These are phyloP conservation scores for Monarcha castaneiventris DNA, from an alignment of 2,113 vertebrate species.

Conservation along the genomic window DNA sequence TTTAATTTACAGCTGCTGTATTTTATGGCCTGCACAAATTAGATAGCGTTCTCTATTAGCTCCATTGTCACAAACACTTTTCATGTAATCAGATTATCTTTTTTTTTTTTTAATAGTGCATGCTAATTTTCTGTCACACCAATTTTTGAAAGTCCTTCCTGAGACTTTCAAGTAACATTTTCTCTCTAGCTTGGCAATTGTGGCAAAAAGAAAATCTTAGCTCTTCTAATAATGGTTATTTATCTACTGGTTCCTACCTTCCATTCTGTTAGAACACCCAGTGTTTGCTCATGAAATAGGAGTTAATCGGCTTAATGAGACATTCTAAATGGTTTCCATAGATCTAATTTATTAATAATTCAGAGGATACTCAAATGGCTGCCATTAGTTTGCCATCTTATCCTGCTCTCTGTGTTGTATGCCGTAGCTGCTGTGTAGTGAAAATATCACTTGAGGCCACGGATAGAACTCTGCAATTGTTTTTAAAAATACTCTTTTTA, in stretches of 20 bases:
- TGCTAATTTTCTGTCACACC: neutral
- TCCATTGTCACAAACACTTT: neutral
- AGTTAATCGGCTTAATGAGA: constrained; percentile 11
- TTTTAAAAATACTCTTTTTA: neutral
- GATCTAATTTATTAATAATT: constrained; percentile 39
- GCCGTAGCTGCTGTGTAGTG: neutral
- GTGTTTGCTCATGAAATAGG: neutral
- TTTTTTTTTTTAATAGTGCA: neutral
- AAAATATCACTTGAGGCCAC: neutral
- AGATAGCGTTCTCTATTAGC: neutral
- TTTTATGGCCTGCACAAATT: neutral
- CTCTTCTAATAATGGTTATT: neutral
- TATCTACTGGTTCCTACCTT: neutral
- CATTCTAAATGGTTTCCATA: constrained; percentile 2
- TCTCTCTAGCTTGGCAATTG: neutral
- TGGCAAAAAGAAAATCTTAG: neutral
- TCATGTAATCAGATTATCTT: neutral
- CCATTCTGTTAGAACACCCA: neutral
- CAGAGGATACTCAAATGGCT: neutral
- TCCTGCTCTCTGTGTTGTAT: neutral
- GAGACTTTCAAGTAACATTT: neutral
- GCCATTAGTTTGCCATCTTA: neutral
- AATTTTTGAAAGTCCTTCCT: neutral
- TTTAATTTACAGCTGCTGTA: neutral
- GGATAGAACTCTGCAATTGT: neutral